phyloP scores from a whole-genome alignment of 2,888 invertebrate genomes.

The Iselma pallidipennis region DNA sequence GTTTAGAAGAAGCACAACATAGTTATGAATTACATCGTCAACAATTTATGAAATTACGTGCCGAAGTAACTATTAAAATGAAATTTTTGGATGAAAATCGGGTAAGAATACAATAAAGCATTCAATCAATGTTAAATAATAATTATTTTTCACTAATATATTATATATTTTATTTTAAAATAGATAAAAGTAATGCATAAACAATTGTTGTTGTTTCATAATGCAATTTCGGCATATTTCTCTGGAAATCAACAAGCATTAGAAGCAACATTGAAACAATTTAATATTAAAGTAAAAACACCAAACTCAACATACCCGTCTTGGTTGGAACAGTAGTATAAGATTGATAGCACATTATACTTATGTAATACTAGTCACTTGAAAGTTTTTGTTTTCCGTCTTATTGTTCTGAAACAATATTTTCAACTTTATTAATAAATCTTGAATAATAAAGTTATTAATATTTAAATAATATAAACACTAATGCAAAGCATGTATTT shows the following conservation, averaged over 20 bases:
- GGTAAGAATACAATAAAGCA: conserved; percentile 60
- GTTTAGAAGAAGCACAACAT: conserved; percentile 78
- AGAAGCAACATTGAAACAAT: conserved; percentile 93
- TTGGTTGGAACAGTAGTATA: conserved; percentile 75
- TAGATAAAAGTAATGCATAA: conserved; percentile 99
- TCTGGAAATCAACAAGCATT: conserved; percentile 93
- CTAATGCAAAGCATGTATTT: conserved; percentile 3
- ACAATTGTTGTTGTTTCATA: conserved; percentile 92
- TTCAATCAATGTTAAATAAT: not conserved
- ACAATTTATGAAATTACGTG: conserved; percentile 89
- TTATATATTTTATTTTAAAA: conserved; percentile 23
- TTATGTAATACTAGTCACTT: conserved; percentile 25
- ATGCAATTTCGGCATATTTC: conserved; percentile 96
- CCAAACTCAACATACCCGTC: conserved; percentile 78
- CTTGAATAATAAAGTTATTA: conserved; percentile 6
- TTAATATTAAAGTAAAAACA: conserved; percentile 87
- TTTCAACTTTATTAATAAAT: no score
- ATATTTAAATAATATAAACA: not conserved
- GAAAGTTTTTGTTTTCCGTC: conserved; percentile 12
- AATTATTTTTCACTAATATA: not conserved
- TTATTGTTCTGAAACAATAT: conserved; percentile 10
- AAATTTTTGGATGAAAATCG: conserved; percentile 97
- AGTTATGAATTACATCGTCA: conserved; percentile 85
- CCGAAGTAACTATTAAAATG: conserved; percentile 94
- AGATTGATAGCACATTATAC: conserved; percentile 13